A percentile compares a stretch with the other conserved stretches of the same genome.
Evolutionary conservation across 2,113 vertebrate species (phyloP).

Genomic region (Cathartes aura): DNA sequence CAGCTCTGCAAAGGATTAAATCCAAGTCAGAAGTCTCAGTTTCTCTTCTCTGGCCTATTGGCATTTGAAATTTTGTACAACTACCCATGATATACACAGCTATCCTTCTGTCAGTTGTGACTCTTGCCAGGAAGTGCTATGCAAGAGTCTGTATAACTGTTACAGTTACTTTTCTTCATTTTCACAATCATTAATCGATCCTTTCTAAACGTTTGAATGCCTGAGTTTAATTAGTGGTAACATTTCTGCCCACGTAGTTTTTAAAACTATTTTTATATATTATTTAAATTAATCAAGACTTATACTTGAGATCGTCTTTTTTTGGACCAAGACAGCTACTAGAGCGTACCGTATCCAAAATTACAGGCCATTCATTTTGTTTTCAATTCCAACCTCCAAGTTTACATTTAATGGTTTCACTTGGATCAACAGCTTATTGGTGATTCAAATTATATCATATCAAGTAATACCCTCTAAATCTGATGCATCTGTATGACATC

Average conservation of each 20-base stretch:
- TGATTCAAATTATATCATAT: neutral
- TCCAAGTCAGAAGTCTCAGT: neutral
- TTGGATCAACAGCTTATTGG: neutral
- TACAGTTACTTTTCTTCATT: neutral
- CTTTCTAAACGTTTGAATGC: neutral
- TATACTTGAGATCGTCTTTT: neutral
- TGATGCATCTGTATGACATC: neutral
- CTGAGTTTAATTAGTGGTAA: neutral
- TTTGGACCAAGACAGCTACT: neutral
- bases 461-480: neutral
- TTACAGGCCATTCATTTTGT: neutral
- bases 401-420: neutral
- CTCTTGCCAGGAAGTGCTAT: neutral
- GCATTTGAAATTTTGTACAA: neutral
- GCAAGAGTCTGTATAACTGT: neutral
- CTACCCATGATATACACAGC: neutral
- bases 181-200: neutral
- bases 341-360: neutral
- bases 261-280: neutral
- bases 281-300: neutral
- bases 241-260: neutral
- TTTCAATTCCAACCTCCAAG: neutral
- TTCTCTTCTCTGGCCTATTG: neutral
- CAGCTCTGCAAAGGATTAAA: neutral
- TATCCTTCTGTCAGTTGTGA: neutral